phyloP scores from a whole-genome alignment of 2,888 invertebrate species.

The Papilio protenor region DNA sequence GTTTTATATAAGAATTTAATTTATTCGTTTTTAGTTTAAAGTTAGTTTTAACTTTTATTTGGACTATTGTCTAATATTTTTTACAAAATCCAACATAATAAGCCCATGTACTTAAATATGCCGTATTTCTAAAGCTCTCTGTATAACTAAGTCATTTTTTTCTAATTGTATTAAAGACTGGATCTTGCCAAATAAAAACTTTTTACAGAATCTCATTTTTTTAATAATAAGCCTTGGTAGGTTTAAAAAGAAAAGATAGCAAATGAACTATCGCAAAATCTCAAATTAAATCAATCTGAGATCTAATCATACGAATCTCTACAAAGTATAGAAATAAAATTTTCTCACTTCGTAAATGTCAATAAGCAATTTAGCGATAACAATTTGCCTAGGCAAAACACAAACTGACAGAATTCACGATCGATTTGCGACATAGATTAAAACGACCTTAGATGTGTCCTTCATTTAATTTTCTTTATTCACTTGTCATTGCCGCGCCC shows the following conservation, averaged over 20 bases:
- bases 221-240: neutral
- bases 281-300: too few species aligned
- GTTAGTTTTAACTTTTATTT: neutral
- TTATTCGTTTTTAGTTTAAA: neutral
- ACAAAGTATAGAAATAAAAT: too few species aligned
- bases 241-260: neutral
- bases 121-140: constrained; percentile 24
- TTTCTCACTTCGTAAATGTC: neutral
- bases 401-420: neutral
- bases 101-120: constrained; percentile 23
- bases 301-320: too few species aligned
- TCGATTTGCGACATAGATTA: neutral
- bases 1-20: neutral
- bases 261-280: too few species aligned
- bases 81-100: neutral
- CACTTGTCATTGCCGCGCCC: constrained; percentile 24
- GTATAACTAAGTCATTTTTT: constrained; percentile 40
- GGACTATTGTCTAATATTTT: constrained; percentile 11
- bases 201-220: constrained; percentile 1
- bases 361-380: neutral
- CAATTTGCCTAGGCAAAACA: neutral
- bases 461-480: constrained; percentile 20
- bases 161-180: constrained; percentile 35
- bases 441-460: neutral
- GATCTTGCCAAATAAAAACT: constrained; percentile 48